A percentile compares a stretch with the other conserved stretches of the same genome.
These are phyloP conservation scores for Chaetogeoica ovagalla DNA, from an alignment of 2,888 invertebrate species.

Conservation along the genomic window DNA sequence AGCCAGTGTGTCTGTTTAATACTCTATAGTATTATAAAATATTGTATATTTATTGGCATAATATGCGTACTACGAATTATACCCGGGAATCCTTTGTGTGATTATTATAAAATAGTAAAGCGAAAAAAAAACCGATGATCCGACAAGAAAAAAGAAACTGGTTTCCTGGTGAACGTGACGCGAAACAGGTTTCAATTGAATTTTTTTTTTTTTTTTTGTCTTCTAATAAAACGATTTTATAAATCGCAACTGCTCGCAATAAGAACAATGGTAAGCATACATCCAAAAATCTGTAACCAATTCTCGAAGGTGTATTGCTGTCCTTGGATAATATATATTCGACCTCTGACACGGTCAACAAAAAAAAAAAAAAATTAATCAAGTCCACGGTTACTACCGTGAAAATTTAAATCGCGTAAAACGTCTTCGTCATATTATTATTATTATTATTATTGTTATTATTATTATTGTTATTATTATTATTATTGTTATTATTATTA, in stretches of 20 bases:
- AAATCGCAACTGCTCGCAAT: constrained; percentile 15
- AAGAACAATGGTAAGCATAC: not conserved
- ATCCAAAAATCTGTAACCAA: constrained; percentile 48
- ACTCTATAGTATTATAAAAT: no score
- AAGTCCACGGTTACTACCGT: constrained; percentile 14
- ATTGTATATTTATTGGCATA: no score
- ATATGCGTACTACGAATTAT: constrained; percentile 1
- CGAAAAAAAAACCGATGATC: not conserved
- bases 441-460: no score
- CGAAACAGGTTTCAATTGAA: constrained; percentile 42
- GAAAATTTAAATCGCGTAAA: not conserved
- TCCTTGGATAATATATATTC: constrained; percentile 25
- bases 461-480: no score
- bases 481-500: no score
- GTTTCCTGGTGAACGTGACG: constrained; percentile 15
- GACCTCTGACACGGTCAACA: constrained; percentile 46
- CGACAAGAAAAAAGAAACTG: constrained; percentile 31
- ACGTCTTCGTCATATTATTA: no score
- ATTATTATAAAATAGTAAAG: not conserved
- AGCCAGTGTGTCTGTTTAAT: no score
- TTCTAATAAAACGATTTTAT: constrained; percentile 21
- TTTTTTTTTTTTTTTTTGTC: constrained; percentile 1
- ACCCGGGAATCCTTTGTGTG: constrained; percentile 9
- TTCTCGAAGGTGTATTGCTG: constrained; percentile 30
- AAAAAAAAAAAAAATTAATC: not conserved